Base-by-base conservation (phyloP, 2,113 vertebrate genomes). In the Dendropsophus ebraccatus region DNA sequence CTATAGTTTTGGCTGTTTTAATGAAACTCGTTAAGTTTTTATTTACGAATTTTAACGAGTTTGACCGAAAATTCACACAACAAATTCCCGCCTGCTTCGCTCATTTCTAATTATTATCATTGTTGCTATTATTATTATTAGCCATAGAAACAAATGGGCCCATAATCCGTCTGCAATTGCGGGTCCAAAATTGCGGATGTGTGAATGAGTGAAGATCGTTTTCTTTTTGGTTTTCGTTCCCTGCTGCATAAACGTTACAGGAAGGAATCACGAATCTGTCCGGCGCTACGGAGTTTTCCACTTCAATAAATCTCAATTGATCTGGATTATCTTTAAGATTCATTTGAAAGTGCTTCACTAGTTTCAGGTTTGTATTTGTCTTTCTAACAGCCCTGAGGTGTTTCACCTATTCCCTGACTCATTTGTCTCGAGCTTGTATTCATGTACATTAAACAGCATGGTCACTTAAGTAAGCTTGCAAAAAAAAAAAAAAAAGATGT, bases 251-350 rank as follows among this genome's bases (percentile, higher is more conserved):
- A 80, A 45, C 35, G 4, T 45, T 58, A 23, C 81, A 83, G 10
- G 37, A 32, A 30, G 14, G 23, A 73, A 56, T 14, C 41, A 19
- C 4, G 28, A 56, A 65, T 62, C 21, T 84, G 56, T 50, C 76
- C 60, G 50, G 45, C 8, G 58, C 30, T 84, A 45, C 37, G 19
- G 41, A 23, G 4, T 17, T 5, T 67, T 79, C 76, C 37, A 62
- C n/a, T 37, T 60, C 54, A 74, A 81, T 87, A 81, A 45, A 87
- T 87, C 85, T 87, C 85, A 87, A 74, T 74, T 62, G 77, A 81
- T 73, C 30, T 30, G 23, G 76, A 72, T 86, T 86, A 81, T 87
- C 78, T 74, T 14, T 52, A 47, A 81, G 85, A 87, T 87, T 81
- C 80, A 81, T 87, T 81, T 73, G 28, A 81, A 87, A 28, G 78